Base-by-base conservation (phyloP, 2,113 vertebrate genomes). In the Tringa solitaria region DNA sequence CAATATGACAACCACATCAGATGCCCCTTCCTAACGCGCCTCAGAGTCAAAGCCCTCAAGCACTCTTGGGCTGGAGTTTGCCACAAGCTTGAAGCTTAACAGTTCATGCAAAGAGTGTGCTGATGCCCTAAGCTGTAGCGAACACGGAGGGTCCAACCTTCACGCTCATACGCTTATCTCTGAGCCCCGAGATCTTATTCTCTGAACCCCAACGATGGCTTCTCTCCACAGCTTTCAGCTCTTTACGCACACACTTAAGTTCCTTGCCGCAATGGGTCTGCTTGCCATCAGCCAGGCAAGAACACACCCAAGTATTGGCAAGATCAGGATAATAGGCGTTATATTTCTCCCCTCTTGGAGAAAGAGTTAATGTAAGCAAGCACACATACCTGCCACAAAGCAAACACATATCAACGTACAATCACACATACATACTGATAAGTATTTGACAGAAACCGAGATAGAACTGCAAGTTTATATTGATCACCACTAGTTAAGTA, bases 161-260 rank as follows among this genome's bases (percentile, higher is more conserved):
- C 63, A 50, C 0, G 0, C 24, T 60, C 54, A 37, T 16, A 50
- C 0, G 0, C 24, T 60, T 50, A 37, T 16, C 61, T 75, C 39
- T 65, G 33, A 89, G 4, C 6, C 57, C 27, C 0, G 0, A 91
- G 18, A 61, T 57, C 84, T 59, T 48, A 32, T 21, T 57, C 76
- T 80, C 48, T 56, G 30, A 89, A 77, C 10, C 18, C 16, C 59
- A 77, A 20, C 5, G 0, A 73, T 24, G 37, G 72, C 45, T n/a
- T 23, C 18, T 50, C 61, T 41, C 43, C 8, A 8, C 33, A 76
- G 77, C 33, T 87, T 76, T 41, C 72, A 35, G n/a, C 39, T 53
- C 60, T 57, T 45, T 15, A 27, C 0, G 0, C 21, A 73, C 12
- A 60, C 9, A 3, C 5, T 57, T 15, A 22, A 56, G 24, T 69